Conservation (phyloP, 2,888 invertebrate species). For the Pterostichus madidus region DNA sequence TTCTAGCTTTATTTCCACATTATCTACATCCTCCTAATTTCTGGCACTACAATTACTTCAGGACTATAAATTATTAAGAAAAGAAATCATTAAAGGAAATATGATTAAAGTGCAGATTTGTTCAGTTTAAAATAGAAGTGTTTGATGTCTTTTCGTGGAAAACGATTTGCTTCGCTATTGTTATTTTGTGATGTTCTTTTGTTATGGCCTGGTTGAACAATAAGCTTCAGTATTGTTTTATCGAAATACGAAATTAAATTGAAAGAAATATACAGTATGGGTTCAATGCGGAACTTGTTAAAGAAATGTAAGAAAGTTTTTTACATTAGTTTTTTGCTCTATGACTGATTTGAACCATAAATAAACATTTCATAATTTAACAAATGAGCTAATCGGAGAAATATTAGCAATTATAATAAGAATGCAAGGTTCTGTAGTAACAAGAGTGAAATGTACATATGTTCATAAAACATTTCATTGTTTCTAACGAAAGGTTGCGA, state of each 20-base stretch:
- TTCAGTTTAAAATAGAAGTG: conserved; percentile 41
- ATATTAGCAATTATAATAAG: conserved; percentile 38
- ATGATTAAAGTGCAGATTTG: neutral
- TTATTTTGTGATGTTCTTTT: conserved; percentile 37
- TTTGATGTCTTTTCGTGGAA: conserved; percentile 45
- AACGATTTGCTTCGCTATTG: conserved; percentile 34
- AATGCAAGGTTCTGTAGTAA: conserved; percentile 11
- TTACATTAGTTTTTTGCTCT: conserved; percentile 1
- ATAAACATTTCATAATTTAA: conserved; percentile 48
- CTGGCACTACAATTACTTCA: neutral
- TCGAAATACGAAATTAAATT: conserved; percentile 10
- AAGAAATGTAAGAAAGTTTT: conserved; percentile 1
- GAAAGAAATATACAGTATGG: neutral
- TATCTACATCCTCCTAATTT: conserved; percentile 10
- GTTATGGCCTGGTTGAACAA: conserved; percentile 4
- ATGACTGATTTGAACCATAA: conserved; percentile 40
- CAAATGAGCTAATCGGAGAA: conserved; percentile 44
- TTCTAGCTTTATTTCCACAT: conserved; percentile 2
- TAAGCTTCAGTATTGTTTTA: conserved; percentile 4
- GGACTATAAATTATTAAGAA: neutral
- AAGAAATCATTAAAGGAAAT: neutral
- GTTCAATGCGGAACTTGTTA: neutral
- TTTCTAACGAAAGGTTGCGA: neutral
- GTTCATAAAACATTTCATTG: neutral
- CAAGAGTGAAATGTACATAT: conserved; percentile 15